A percentile compares a stretch with the other conserved stretches of the same genome.
These are phyloP conservation scores for Trichopria drosophilae DNA, from an alignment of 2,888 invertebrate species.

Conservation along the genomic window DNA sequence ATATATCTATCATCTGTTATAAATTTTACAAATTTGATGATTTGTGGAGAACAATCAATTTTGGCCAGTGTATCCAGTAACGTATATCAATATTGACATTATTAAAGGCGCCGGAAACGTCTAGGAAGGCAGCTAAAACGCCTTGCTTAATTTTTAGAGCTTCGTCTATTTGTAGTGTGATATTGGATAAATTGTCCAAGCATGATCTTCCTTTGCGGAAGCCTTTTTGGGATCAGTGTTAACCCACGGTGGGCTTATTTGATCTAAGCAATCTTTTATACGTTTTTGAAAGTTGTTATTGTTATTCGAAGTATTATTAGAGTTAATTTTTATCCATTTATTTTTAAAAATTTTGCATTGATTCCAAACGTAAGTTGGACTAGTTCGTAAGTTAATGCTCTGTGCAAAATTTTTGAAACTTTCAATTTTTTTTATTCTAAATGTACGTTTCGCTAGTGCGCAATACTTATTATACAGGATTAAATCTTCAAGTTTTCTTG, in stretches of 20 bases:
- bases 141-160: no score
- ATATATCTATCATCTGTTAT: no score
- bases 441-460: constrained; percentile 19
- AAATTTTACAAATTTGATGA: no score
- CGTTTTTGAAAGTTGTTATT: no score
- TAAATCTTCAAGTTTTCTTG: constrained; percentile 15
- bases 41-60: no score
- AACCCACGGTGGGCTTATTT: background rate
- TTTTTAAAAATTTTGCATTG: constrained; percentile 3
- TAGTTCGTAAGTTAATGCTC: background rate
- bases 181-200: constrained; percentile 3
- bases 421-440: constrained; percentile 23
- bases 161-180: no score
- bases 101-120: no score
- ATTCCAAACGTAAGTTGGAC: constrained; percentile 11
- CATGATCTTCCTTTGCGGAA: constrained; percentile 6
- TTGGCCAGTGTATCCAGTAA: no score
- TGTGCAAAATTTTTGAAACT: constrained; percentile 10
- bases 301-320: no score
- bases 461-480: constrained; percentile 22
- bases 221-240: constrained; percentile 5
- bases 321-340: no score
- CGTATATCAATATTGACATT: no score
- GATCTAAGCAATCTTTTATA: background rate
- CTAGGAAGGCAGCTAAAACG: no score